Evolutionary conservation across 2,888 invertebrate species (phyloP).

Genomic region (Caenorhabditis zanzibari): DNA sequence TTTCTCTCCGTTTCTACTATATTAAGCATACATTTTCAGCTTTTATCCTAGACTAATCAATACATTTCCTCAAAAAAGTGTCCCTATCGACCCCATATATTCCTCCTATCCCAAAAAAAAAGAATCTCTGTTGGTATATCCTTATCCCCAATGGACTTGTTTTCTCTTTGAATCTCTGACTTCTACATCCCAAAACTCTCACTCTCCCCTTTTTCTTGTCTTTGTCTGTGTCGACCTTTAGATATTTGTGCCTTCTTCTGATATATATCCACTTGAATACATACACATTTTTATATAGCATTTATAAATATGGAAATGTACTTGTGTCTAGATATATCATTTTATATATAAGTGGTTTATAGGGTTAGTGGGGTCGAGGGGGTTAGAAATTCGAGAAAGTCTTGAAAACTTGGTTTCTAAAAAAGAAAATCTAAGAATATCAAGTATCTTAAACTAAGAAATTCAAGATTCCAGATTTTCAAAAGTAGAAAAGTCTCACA

Average conservation of each 20-base stretch:
- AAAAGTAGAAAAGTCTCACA: too few relatives aligned
- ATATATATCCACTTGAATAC: background rate
- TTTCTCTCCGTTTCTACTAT: too few relatives aligned
- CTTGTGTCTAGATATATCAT: background rate
- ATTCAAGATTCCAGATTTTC: too few relatives aligned
- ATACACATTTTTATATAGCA: constrained; percentile 7
- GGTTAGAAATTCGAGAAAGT: background rate
- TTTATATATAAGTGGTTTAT: constrained; percentile 26
- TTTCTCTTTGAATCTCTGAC: constrained; percentile 27
- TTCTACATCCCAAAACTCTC: constrained; percentile 3
- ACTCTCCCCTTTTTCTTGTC: background rate
- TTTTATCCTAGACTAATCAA: too few relatives aligned
- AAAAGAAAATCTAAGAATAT: too few relatives aligned
- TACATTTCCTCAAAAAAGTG: background rate
- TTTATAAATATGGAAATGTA: background rate
- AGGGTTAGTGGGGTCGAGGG: too few relatives aligned
- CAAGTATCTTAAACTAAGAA: too few relatives aligned
- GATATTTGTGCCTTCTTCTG: constrained; percentile 9
- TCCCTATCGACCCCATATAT: background rate
- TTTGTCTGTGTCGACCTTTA: constrained; percentile 1
- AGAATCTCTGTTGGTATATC: constrained; percentile 20
- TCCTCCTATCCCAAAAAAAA: background rate
- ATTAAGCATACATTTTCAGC: too few relatives aligned
- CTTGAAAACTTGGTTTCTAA: too few relatives aligned
- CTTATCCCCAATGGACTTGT: constrained; percentile 22